phyloP scores from a whole-genome alignment of 2,113 vertebrate genomes.

The Pardalotus punctatus region DNA sequence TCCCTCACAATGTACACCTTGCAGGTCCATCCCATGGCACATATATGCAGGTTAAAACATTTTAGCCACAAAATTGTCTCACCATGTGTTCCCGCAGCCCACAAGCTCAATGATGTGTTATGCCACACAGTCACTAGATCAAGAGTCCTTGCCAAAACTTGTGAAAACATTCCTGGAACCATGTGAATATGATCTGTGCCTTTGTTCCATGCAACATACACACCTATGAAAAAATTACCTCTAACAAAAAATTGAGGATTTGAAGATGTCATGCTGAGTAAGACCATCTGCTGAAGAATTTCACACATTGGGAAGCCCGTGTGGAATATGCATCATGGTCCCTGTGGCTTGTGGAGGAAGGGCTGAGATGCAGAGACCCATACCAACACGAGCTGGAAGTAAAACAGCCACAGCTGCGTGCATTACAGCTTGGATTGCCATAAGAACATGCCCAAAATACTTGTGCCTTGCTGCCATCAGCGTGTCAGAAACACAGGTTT shows the following conservation, averaged over 20 bases:
- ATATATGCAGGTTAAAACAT: not conserved
- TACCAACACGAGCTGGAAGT: not conserved
- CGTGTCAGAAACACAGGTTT: not conserved
- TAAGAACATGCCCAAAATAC: not conserved
- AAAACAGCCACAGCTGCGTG: not conserved
- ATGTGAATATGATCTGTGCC: not conserved
- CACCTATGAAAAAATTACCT: not conserved
- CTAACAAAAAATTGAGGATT: not conserved
- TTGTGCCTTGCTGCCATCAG: not conserved
- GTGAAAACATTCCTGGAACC: conserved; percentile 1
- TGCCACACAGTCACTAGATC: conserved; percentile 49
- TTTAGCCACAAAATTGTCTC: conserved; percentile 7
- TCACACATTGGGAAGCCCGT: not conserved
- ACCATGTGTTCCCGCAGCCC: not conserved
- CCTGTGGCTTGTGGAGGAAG: not conserved
- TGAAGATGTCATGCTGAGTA: not conserved
- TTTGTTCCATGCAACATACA: not conserved
- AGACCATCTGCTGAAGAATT: not conserved
- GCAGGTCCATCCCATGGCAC: not conserved
- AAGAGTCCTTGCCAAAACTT: conserved; percentile 17
- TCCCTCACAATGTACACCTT: not conserved
- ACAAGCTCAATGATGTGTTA: not conserved
- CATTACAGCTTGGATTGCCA: not conserved
- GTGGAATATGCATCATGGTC: not conserved
- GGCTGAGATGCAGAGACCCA: accelerated